These are phyloP conservation scores for Erebia ligea DNA, from an alignment of 2,888 invertebrate genomes.

Conservation along the genomic window DNA sequence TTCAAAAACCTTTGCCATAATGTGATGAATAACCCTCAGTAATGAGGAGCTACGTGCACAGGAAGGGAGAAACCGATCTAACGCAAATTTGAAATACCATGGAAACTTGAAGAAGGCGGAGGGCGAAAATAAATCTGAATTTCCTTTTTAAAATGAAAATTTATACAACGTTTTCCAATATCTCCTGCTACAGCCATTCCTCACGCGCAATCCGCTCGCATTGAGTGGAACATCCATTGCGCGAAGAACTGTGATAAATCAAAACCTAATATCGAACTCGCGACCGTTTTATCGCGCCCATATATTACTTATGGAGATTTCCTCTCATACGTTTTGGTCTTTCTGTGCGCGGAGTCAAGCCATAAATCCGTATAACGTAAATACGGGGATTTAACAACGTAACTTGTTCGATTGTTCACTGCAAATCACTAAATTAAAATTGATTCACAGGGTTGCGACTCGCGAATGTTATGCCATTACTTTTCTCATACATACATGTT, in stretches of 20 bases:
- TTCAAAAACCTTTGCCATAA: too few relatives aligned
- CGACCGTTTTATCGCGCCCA: slow-evolving; percentile 43
- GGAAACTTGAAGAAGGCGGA: neutral
- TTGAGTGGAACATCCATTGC: slow-evolving; percentile 36
- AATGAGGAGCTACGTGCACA: too few relatives aligned
- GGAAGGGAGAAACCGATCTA: too few relatives aligned
- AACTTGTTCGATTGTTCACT: neutral
- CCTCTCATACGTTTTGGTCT: slow-evolving; percentile 17
- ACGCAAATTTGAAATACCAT: neutral
- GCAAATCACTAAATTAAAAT: neutral
- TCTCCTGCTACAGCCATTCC: slow-evolving; percentile 28
- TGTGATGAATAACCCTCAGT: too few relatives aligned
- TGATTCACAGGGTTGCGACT: too few relatives aligned
- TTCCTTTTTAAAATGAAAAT: slow-evolving; percentile 19
- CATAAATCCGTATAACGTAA: slow-evolving; percentile 17
- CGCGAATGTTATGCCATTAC: too few relatives aligned
- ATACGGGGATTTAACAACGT: slow-evolving; percentile 1
- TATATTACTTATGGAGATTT: slow-evolving; percentile 45
- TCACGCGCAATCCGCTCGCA: slow-evolving; percentile 34
- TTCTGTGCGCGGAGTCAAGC: slow-evolving; percentile 11
- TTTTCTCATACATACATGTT: too few relatives aligned
- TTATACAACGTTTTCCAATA: slow-evolving; percentile 22
- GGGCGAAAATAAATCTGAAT: slow-evolving; percentile 12
- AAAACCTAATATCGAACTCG: slow-evolving; percentile 45
- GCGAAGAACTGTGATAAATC: slow-evolving; percentile 43